phyloP scores from a whole-genome alignment of 1,140 invertebrate genomes.

The Tetramorium simillimum region DNA sequence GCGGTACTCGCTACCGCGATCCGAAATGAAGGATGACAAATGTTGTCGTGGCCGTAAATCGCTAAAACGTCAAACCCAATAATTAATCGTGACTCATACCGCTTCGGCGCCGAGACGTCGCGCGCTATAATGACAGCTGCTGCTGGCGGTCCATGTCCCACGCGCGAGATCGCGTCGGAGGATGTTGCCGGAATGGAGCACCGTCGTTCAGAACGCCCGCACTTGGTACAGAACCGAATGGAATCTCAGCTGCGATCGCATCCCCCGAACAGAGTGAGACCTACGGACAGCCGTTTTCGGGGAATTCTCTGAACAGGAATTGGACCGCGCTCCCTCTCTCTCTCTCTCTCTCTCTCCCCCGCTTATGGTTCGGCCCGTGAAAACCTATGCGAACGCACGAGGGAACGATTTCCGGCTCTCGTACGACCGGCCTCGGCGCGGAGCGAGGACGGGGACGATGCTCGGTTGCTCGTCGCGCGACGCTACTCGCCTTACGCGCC shows the following conservation, averaged over 20 bases:
- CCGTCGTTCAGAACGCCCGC: not conserved
- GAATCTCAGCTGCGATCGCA: not conserved
- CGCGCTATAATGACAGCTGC: conserved; percentile 16
- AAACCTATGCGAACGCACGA: too few species aligned
- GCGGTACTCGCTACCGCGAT: not conserved
- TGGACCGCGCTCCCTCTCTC: not conserved
- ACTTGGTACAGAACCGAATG: not conserved
- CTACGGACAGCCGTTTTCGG: too few species aligned
- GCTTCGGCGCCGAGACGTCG: conserved; percentile 12
- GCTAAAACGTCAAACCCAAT: conserved; percentile 33
- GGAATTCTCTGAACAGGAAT: too few species aligned
- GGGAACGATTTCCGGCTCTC: not conserved
- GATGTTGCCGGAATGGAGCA: not conserved
- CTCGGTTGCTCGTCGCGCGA: not conserved
- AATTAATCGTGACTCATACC: conserved; percentile 53
- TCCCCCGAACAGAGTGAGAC: too few species aligned
- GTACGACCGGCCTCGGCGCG: not conserved
- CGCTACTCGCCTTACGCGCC: conserved; percentile 30
- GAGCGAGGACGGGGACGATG: not conserved
- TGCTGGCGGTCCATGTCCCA: conserved; percentile 20
- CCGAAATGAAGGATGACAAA: conserved; percentile 7
- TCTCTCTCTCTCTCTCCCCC: too few species aligned
- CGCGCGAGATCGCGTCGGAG: not conserved
- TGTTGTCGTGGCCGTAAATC: conserved; percentile 39
- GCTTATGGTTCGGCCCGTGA: too few species aligned